A percentile compares a stretch with the other conserved stretches of the same genome.
Conservation (phyloP, 2,113 vertebrate genomes). For the Rhinolophus ferrumequinum region DNA sequence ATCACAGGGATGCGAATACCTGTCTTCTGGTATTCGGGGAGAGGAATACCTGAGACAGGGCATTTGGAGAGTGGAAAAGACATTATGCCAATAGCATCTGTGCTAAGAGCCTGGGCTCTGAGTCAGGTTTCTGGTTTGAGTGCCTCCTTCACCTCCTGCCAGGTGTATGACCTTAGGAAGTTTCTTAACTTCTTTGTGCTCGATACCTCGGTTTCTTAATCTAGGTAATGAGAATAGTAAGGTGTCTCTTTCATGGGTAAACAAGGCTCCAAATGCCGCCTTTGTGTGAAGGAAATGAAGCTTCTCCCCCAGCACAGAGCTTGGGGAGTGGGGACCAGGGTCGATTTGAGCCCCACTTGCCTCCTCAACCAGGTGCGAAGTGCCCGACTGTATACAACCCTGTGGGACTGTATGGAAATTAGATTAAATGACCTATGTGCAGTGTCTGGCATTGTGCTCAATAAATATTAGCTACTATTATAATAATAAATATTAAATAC, state of each 20-base stretch:
- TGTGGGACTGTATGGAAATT: background rate
- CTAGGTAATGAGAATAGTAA: background rate
- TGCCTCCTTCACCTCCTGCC: background rate
- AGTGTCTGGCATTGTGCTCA: background rate
- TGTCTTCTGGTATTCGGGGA: background rate
- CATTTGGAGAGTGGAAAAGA: background rate
- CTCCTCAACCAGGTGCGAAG: background rate
- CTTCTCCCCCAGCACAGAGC: background rate
- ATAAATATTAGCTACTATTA: slow-evolving; percentile 1
- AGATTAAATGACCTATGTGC: background rate
- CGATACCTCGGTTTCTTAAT: background rate
- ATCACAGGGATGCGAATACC: accelerated
- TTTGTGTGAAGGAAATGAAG: background rate
- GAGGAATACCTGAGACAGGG: background rate
- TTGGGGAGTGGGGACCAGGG: background rate
- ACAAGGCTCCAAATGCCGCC: background rate
- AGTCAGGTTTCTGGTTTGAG: background rate
- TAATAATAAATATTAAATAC: background rate
- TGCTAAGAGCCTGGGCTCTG: background rate
- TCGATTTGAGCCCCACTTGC: background rate
- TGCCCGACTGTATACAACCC: background rate
- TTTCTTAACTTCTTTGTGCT: background rate
- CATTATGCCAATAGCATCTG: accelerated
- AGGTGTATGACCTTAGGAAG: background rate
- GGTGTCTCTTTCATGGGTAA: background rate